These are phyloP conservation scores for Clarias macrocephalus DNA, from an alignment of 2,113 vertebrate genomes.

Conservation along the genomic window DNA sequence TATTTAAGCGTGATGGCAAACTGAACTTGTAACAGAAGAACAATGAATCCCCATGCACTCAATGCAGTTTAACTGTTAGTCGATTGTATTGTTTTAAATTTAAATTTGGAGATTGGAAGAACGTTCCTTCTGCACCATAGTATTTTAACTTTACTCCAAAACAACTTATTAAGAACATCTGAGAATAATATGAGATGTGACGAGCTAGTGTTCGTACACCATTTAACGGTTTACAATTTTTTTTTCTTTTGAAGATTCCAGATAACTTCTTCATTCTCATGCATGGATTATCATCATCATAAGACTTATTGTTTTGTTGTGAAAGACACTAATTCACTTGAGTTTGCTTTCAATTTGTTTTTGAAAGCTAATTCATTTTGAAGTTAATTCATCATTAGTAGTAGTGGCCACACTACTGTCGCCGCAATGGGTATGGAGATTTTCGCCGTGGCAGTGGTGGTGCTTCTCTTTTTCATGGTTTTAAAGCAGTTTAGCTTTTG, in stretches of 20 bases:
- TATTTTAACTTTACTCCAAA: background rate
- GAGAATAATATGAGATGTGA: background rate
- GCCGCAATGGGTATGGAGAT: constrained; percentile 88
- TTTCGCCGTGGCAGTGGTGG: constrained; percentile 83
- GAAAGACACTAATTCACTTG: background rate
- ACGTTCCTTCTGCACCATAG: background rate
- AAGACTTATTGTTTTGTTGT: background rate
- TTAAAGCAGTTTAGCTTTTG: constrained; percentile 93
- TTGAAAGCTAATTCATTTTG: background rate
- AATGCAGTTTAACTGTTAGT: background rate
- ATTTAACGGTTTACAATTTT: background rate
- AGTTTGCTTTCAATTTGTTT: background rate
- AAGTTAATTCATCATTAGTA: background rate
- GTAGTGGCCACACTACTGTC: constrained; percentile 33
- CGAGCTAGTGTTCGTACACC: background rate
- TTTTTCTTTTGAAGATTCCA: background rate
- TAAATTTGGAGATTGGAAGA: background rate
- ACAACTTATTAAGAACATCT: background rate
- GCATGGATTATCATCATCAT: background rate
- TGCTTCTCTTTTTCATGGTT: constrained; percentile 84
- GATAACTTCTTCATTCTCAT: background rate
- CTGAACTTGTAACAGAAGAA: background rate
- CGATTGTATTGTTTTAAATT: background rate
- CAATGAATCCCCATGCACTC: background rate
- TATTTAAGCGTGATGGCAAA: background rate